Percentiles rank a stretch among this genome's conserved stretches.
Conservation (phyloP, 2,113 vertebrate genomes). For the Neopipo cinnamomea region DNA sequence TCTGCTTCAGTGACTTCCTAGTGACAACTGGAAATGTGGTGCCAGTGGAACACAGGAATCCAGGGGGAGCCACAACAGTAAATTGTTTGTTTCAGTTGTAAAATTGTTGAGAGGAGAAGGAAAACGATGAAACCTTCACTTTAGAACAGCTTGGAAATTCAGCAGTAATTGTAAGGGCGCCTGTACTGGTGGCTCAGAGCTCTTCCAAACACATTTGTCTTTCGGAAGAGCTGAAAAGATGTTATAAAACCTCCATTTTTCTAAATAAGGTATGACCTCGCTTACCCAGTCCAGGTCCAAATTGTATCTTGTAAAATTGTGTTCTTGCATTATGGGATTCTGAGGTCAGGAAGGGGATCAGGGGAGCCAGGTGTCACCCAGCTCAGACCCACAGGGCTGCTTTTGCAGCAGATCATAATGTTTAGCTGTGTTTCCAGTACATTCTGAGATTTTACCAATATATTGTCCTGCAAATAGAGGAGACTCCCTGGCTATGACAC, state of each 20-base stretch:
- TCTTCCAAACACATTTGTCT: neutral
- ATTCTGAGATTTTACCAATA: neutral
- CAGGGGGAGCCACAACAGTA: neutral
- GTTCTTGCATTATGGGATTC: neutral
- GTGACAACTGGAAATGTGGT: neutral
- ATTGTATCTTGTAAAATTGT: neutral
- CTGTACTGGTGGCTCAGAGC: neutral
- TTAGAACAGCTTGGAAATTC: neutral
- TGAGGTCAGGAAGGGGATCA: neutral
- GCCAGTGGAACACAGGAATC: neutral
- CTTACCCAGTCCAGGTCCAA: neutral
- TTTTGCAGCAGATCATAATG: neutral
- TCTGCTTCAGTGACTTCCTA: neutral
- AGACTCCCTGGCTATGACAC: conserved; percentile 46
- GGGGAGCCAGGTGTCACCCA: neutral
- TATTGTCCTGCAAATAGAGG: neutral
- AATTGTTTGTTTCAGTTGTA: neutral
- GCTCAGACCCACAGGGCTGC: neutral
- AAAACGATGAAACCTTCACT: neutral
- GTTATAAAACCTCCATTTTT: neutral
- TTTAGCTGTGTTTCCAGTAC: neutral
- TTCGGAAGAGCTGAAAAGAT: neutral
- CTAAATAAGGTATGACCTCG: neutral
- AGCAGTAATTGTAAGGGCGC: neutral
- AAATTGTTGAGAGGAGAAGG: neutral